Percentiles rank a stretch among this genome's conserved stretches.
Evolutionary conservation across 2,113 vertebrate genomes (phyloP).

Genomic region (Acinonyx jubatus): DNA sequence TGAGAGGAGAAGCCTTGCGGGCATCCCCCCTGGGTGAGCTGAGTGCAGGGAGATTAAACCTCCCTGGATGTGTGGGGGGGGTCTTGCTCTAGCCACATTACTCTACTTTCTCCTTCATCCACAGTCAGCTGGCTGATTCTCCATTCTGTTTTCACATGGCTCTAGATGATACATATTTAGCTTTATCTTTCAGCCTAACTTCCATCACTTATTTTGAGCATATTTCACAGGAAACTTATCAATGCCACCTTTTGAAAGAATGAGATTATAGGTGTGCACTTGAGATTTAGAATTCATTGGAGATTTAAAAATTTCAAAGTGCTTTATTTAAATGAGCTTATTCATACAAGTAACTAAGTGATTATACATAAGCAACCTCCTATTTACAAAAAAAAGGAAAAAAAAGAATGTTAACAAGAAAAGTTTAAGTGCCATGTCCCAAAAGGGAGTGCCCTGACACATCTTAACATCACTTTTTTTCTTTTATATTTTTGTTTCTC

Average conservation of each 20-base stretch:
- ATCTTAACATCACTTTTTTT: rapidly evolving
- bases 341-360: background rate
- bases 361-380: background rate
- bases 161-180: background rate
- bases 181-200: background rate
- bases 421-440: background rate
- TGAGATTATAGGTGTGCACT: background rate
- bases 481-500: no score
- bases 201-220: background rate
- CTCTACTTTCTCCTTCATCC: background rate
- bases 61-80: background rate
- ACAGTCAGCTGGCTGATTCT: background rate
- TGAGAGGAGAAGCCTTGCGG: background rate
- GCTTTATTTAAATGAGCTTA: background rate
- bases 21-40: background rate
- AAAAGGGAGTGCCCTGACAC: rapidly evolving
- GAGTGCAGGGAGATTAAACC: background rate
- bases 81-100: rapidly evolving
- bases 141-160: slow-evolving; percentile 9
- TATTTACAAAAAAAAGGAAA: background rate
- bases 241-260: background rate
- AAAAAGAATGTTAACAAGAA: background rate
- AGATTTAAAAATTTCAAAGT: background rate
- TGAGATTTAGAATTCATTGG: background rate
- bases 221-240: background rate